Evolutionary conservation across 1,140 invertebrate genomes (phyloP).

Genomic region (Ceratitis capitata): DNA sequence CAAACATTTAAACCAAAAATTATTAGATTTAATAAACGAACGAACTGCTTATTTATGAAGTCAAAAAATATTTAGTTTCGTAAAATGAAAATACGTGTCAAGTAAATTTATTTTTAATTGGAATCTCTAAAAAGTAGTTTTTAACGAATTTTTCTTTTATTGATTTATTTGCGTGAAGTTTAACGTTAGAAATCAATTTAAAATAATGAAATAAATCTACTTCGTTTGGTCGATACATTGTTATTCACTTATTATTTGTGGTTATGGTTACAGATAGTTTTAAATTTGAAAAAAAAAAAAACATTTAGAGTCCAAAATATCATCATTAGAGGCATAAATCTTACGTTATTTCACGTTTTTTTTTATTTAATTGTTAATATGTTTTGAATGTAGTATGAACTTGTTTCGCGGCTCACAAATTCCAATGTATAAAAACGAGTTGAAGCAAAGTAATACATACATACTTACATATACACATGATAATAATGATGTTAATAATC

Average conservation of each 20-base stretch:
- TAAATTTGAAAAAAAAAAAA: neutral
- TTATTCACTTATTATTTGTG: neutral
- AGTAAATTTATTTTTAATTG: neutral
- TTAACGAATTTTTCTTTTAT: too few species aligned
- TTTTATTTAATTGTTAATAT: neutral
- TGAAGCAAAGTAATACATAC: neutral
- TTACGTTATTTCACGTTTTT: neutral
- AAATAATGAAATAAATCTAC: too few species aligned
- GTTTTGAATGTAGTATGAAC: neutral
- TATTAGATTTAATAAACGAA: neutral
- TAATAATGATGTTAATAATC: too few species aligned
- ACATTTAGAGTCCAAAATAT: too few species aligned
- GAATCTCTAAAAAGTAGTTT: too few species aligned
- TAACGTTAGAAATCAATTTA: too few species aligned
- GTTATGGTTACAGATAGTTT: neutral
- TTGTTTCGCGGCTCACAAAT: neutral
- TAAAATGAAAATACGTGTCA: neutral
- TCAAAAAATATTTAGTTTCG: neutral
- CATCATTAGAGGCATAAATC: too few species aligned
- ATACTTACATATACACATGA: neutral
- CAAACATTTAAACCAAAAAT: neutral
- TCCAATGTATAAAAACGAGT: neutral
- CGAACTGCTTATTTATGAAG: neutral
- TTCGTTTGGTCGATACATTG: too few species aligned
- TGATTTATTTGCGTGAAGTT: too few species aligned